These are phyloP conservation scores for Andrena flavipes DNA, from an alignment of 2,888 invertebrate genomes.

Conservation along the genomic window DNA sequence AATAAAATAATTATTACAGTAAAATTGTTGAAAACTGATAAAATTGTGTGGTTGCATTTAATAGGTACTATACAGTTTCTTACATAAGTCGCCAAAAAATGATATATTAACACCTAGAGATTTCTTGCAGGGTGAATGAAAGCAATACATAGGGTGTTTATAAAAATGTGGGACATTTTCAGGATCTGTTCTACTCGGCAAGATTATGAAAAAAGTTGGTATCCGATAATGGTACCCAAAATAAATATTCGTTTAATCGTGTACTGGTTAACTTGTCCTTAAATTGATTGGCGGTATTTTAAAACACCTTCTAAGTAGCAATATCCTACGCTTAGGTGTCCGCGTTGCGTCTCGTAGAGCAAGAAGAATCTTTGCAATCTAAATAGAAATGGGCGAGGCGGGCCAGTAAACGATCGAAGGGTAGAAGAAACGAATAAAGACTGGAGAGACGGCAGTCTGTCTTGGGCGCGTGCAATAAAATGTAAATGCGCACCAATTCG, in stretches of 20 bases:
- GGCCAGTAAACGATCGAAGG: not conserved
- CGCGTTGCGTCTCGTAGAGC: conserved; percentile 3
- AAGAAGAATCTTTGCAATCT: conserved; percentile 35
- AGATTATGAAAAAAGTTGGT: no score
- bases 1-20: no score
- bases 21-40: no score
- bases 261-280: not conserved
- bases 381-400: not conserved
- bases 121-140: no score
- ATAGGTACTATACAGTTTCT: no score
- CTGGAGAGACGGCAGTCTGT: conserved; percentile 67
- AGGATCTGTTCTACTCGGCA: no score
- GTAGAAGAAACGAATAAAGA: conserved; percentile 62
- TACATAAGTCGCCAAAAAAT: no score
- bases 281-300: not conserved
- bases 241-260: not conserved
- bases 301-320: conserved; percentile 2
- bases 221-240: not conserved
- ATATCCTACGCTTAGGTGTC: conserved; percentile 1
- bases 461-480: conserved; percentile 77
- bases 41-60: no score
- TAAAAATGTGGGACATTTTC: no score
- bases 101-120: no score
- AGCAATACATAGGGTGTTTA: no score
- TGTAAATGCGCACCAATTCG: conserved; percentile 79